These are phyloP conservation scores for Cryptomyrus ogoouensis DNA, from an alignment of 2,113 vertebrate species.

Conservation along the genomic window DNA sequence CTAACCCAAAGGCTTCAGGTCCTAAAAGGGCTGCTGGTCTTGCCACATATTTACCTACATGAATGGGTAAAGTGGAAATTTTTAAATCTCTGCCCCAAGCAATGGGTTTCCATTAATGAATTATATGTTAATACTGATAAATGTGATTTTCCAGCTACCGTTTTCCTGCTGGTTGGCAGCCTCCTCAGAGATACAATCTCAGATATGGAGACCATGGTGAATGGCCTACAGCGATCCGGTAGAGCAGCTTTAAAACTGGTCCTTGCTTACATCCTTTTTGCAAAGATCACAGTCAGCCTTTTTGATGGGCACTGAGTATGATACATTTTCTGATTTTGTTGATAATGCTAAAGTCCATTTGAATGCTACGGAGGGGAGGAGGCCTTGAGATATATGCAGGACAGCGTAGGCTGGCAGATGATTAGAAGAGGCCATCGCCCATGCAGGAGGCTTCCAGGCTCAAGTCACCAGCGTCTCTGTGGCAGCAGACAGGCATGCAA, in stretches of 20 bases:
- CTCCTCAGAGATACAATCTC: neutral
- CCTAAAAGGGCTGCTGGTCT: neutral
- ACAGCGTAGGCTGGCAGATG: neutral
- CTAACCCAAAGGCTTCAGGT: neutral
- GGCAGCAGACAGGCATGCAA: neutral
- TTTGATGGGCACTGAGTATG: neutral
- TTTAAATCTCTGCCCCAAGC: neutral
- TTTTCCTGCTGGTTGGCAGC: neutral
- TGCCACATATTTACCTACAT: neutral
- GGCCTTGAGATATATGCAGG: neutral
- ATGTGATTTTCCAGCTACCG: neutral
- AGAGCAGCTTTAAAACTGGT: neutral
- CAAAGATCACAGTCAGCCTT: neutral
- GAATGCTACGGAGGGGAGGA: neutral
- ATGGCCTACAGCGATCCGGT: neutral
- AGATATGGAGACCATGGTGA: neutral
- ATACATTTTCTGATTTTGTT: neutral
- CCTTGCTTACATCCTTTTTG: neutral
- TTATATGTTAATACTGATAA: neutral
- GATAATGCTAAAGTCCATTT: neutral
- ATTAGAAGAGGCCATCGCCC: neutral
- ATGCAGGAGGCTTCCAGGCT: too few relatives aligned
- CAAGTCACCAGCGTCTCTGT: neutral
- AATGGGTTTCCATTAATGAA: neutral
- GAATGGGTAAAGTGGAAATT: neutral